Conservation (phyloP, 2,888 invertebrate species). For the Dynastes grantii region DNA sequence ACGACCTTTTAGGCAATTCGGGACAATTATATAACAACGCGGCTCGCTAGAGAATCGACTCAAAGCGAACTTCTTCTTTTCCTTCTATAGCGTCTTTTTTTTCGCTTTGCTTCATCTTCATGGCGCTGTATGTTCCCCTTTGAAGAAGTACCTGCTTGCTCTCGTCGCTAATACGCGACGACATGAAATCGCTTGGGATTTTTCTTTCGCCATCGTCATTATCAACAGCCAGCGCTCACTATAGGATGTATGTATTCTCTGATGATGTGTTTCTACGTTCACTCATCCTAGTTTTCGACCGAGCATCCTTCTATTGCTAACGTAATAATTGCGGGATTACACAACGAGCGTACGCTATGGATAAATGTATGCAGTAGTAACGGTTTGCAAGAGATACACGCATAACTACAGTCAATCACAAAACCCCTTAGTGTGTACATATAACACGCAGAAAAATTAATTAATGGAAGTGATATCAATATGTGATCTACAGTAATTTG, state of each 20-base stretch:
- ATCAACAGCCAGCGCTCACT: neutral
- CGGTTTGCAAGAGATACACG: neutral
- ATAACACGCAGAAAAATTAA: no score
- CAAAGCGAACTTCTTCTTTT: constrained; percentile 2
- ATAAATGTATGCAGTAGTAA: neutral
- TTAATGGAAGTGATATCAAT: no score
- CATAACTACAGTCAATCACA: no score
- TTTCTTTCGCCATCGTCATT: constrained; percentile 2
- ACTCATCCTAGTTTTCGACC: neutral
- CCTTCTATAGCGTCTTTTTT: neutral
- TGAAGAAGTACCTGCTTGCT: neutral
- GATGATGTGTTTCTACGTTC: neutral
- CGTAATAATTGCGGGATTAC: neutral
- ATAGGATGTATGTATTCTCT: neutral
- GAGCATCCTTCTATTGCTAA: neutral
- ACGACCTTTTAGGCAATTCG: constrained; percentile 63
- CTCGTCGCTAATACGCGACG: neutral
- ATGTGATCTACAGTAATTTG: no score
- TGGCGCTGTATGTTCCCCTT: neutral
- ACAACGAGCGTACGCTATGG: neutral
- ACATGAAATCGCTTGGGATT: constrained; percentile 15
- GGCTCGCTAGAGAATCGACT: neutral
- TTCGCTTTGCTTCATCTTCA: no score
- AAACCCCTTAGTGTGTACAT: no score
- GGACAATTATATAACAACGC: constrained; percentile 47